phyloP scores from a whole-genome alignment of 2,113 vertebrate species.

The Thalassoma bifasciatum region DNA sequence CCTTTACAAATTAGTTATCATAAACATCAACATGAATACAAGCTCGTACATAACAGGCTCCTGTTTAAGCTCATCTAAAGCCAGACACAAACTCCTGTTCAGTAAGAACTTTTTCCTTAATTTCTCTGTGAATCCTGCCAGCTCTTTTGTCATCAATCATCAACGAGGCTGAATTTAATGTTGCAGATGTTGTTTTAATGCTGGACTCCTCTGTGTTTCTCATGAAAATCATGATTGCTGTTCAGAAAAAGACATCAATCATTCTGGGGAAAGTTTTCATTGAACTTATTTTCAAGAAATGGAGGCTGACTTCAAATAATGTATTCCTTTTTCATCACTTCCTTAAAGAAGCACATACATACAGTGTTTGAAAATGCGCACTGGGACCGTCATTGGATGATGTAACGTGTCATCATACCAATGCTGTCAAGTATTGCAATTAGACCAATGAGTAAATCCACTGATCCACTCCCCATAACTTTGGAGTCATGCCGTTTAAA shows the following conservation, averaged over 20 bases:
- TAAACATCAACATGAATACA: background rate
- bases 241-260: background rate
- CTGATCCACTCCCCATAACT: too few species aligned
- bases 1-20: background rate
- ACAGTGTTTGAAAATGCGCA: background rate
- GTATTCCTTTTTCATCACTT: background rate
- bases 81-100: background rate
- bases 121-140: background rate
- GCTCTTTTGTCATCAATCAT: background rate
- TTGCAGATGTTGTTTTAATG: background rate
- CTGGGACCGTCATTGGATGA: too few species aligned
- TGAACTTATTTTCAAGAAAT: background rate
- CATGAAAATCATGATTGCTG: background rate
- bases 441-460: background rate
- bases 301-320: background rate
- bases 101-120: background rate
- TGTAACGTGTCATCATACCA: too few species aligned
- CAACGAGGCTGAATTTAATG: background rate
- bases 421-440: background rate
- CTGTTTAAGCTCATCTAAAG: background rate
- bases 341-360: background rate
- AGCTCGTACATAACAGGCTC: background rate
- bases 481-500: too few species aligned
- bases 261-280: background rate
- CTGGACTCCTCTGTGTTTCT: background rate